Base-by-base conservation (phyloP, 1,140 invertebrate species). In the Zaprionus gabonicus region DNA sequence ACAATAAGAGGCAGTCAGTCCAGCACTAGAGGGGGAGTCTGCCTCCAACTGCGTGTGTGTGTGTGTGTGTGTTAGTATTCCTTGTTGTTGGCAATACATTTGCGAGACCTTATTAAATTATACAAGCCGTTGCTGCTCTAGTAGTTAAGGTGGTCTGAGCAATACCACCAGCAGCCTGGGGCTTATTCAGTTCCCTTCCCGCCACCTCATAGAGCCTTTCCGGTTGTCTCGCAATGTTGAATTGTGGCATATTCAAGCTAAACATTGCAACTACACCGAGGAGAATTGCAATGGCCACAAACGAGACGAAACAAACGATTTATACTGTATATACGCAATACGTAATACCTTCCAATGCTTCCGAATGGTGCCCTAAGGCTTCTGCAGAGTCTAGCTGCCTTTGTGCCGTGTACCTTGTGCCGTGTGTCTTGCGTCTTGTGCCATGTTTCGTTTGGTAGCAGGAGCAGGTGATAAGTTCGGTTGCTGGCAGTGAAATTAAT, bases 161-260 rank as follows among this genome's bases (percentile, higher is more conserved):
- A 55, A n/a, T 59, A 49, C 55, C 31, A 41, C 41, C 59, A 23
- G 63, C 59, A 44, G 57, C 66, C 28, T 34, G 17, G 17, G 17
- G 23, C 25, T 55, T 13, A 27, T 44, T 44, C 9, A 34, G 46
- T 34, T 44, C 53, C 51, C 62, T 51, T 20, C 17, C 41, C 7
- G 6, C 17, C 7, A 6, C n/a, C 41, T 20, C n/a, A 3, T 46
- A 49, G 66, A 70, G 58, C 51, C 74, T 69, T 72, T 70, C 73
- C 64, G 69, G 53, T 62, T 78, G 65, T 73, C 78, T 66, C 58
- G 57, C 31, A 68, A 81, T 88, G 81, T 84, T 83, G 80, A 86
- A 75, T 78, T 78, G 78, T 88, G 67, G 83, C 81, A 87, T 84
- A 88, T 87, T 84, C 88, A 68, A 81, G 81, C 81, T 90, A 81